Conservation (phyloP, 2,113 vertebrate genomes). For the Bucco capensis region DNA sequence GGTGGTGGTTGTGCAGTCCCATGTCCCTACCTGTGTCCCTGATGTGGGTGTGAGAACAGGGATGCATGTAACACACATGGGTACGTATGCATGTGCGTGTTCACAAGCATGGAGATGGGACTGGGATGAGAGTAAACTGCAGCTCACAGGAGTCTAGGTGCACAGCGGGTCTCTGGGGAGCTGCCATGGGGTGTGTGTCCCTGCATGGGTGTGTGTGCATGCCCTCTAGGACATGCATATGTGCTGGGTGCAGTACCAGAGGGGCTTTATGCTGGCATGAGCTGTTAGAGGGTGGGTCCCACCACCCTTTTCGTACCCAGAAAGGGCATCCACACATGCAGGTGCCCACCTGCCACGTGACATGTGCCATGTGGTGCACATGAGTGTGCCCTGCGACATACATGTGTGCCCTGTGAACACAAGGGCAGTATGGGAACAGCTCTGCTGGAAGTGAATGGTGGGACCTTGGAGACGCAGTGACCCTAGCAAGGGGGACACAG, state of each 20-base stretch:
- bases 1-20: neutral
- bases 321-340: fast-evolving
- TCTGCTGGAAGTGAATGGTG: neutral
- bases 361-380: neutral
- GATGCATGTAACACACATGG: fast-evolving
- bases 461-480: neutral
- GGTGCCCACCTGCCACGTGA: neutral
- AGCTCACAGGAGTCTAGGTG: fast-evolving
- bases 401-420: neutral
- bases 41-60: neutral
- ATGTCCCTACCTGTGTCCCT: neutral
- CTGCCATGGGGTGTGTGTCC: neutral
- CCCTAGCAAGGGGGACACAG: neutral
- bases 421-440: neutral
- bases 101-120: neutral
- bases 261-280: neutral
- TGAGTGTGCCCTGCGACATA: neutral
- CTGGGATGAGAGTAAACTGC: neutral
- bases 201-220: fast-evolving
- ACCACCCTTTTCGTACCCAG: fast-evolving
- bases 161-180: neutral
- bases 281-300: neutral
- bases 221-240: fast-evolving
- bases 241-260: neutral
- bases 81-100: neutral